phyloP scores from a whole-genome alignment of 2,888 invertebrate genomes.

The Nesidiocoris tenuis region DNA sequence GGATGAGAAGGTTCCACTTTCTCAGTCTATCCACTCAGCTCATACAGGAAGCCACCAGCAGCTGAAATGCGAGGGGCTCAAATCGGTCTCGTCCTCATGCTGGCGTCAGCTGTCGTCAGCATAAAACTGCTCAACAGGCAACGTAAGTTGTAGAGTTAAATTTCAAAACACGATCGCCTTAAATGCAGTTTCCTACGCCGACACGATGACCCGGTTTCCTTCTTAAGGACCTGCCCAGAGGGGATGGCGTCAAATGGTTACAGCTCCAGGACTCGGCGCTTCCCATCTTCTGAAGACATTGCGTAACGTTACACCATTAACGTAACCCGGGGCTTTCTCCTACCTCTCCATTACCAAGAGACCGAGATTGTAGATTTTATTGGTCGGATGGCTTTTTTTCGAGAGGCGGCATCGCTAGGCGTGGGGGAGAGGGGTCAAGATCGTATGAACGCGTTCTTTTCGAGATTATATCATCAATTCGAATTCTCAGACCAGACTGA shows the following conservation, averaged over 20 bases:
- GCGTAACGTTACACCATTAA: slow-evolving; percentile 8
- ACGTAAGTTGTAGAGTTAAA: slow-evolving; percentile 39
- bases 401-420: too few species aligned
- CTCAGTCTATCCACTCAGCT: slow-evolving; percentile 36
- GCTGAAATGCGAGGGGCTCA: not conserved
- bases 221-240: not conserved
- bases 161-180: not conserved
- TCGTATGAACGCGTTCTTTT: too few species aligned
- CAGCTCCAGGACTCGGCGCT: not conserved
- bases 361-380: too few species aligned
- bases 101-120: slow-evolving; percentile 16
- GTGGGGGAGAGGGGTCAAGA: too few species aligned
- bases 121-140: slow-evolving; percentile 42
- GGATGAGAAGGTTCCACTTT: slow-evolving; percentile 24
- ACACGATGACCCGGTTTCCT: not conserved
- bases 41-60: slow-evolving; percentile 5
- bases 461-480: not conserved
- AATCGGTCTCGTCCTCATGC: slow-evolving; percentile 21
- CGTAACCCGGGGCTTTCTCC: slow-evolving; percentile 31
- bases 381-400: not conserved
- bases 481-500: too few species aligned
- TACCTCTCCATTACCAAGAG: not conserved
- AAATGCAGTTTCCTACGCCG: not conserved
- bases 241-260: not conserved
- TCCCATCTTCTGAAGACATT: slow-evolving; percentile 1